Percentiles rank a stretch among this genome's conserved stretches.
Evolutionary conservation across 2,888 invertebrate species (phyloP).

Genomic region (Dynastes grantii): DNA sequence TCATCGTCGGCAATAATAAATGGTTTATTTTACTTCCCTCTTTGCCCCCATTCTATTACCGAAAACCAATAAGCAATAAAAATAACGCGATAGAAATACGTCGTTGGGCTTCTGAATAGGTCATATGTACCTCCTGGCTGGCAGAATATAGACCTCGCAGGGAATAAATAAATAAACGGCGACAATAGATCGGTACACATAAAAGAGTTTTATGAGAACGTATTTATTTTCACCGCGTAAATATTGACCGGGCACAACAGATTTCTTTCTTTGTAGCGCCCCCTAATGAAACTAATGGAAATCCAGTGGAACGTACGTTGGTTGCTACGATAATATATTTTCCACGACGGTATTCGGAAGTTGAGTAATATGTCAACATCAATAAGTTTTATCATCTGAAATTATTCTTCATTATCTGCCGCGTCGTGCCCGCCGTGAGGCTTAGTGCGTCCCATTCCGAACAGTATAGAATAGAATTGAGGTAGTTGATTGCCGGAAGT

Average conservation of each 20-base stretch:
- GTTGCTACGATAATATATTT: conserved; percentile 26
- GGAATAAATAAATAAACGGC: conserved; percentile 38
- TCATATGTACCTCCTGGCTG: background rate
- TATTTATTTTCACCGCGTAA: conserved; percentile 36
- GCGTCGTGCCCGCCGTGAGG: background rate
- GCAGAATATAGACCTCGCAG: conserved; percentile 2
- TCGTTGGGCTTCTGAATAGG: background rate
- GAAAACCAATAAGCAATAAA: conserved; percentile 15
- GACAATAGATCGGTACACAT: conserved; percentile 40
- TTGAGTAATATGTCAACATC: conserved; percentile 44
- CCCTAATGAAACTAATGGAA: conserved; percentile 45
- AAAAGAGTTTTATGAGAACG: conserved; percentile 37
- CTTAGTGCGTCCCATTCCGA: background rate
- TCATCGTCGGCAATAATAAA: background rate
- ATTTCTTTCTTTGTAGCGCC: conserved; percentile 20
- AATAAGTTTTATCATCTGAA: conserved; percentile 46
- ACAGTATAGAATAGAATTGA: conserved; percentile 1
- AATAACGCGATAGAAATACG: conserved; percentile 8
- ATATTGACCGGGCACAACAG: conserved; percentile 36
- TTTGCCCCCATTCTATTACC: background rate
- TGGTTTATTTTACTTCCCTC: conserved; percentile 2
- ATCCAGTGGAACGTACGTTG: conserved; percentile 32
- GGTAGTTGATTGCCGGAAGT: conserved; percentile 16
- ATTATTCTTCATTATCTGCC: conserved; percentile 41
- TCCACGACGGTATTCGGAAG: conserved; percentile 18